Base-by-base conservation (phyloP, 35 echinoderm and acorn worm genomes). In the Ptychodera flava region DNA sequence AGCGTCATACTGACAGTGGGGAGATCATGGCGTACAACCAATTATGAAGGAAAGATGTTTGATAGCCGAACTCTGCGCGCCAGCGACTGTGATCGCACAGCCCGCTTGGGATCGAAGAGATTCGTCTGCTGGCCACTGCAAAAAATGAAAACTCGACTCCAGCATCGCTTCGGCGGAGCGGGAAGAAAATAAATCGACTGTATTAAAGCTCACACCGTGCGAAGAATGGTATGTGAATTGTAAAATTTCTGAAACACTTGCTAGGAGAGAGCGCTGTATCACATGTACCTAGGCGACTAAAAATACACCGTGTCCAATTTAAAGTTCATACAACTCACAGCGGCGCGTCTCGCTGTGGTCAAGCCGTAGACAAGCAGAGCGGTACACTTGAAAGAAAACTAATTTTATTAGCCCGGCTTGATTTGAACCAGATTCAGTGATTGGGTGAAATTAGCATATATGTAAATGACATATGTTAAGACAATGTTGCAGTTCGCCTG, bases 301-400 rank as follows among this genome's bases (percentile, higher is more conserved):
- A 64, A 64, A 64, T 64, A 64, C 22, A 64, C 45, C 45, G 6
- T 64, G 22, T 64, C 45, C 45, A 64, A 64, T 64, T 64, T 64
- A 64, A 64, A 64, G 45, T 64, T 64, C 45, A 64, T 64, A 64
- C 45, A 64, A 64, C 45, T 64, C 45, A 64, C 45, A 64, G 45
- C 45, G 45, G 45, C 45, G 45, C 22, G 22, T 64, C 45, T 64
- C 45, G 6, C 45, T 22, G 6, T 64, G 45, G 45, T 64, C 45
- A 64, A 12, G 45, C 45, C 45, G 22, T 12, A 64, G 45, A 64
- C 45, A 64, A 64, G 45, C 45, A 64, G 22, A 64, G 45, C 45
- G 45, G 45, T 64, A 22, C 6, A 64, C 45, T 12, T 64, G 6
- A 64, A 64, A 64, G 45, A 12, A 64, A 64, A 64, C 6, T 64